Conservation (phyloP, 2,888 invertebrate species). For the Trissoscelio sp. region DNA sequence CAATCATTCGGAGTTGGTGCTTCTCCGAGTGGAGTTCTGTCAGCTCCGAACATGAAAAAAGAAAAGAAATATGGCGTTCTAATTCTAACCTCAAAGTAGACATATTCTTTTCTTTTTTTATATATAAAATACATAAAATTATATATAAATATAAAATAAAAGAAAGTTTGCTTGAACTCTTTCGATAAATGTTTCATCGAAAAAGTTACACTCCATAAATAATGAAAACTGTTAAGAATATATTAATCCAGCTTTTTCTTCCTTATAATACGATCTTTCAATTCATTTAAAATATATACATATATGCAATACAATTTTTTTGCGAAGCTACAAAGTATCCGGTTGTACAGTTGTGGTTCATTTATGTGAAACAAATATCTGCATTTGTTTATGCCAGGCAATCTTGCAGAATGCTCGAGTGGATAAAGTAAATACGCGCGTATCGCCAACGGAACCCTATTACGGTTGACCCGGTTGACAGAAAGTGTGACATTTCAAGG, state of each 20-base stretch:
- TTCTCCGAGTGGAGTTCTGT: too few relatives aligned
- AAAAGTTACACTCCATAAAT: neutral
- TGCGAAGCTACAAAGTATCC: conserved; percentile 15
- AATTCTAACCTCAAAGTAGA: too few relatives aligned
- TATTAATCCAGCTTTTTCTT: conserved; percentile 58
- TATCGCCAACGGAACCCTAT: conserved; percentile 49
- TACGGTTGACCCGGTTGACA: conserved; percentile 65
- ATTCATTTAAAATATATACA: conserved; percentile 1
- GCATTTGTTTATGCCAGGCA: conserved; percentile 28
- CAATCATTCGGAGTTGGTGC: too few relatives aligned
- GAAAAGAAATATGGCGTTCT: too few relatives aligned
- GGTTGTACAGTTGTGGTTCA: conserved; percentile 8
- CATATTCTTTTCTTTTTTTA: too few relatives aligned
- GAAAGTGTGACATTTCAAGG: conserved; percentile 64
- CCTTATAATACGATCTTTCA: conserved; percentile 28
- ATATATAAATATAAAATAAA: too few relatives aligned
- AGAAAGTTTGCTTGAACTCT: too few relatives aligned
- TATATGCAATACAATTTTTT: conserved; percentile 36
- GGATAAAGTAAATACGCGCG: conserved; percentile 38
- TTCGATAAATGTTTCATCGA: too few relatives aligned
- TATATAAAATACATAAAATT: too few relatives aligned
- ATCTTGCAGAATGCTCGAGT: conserved; percentile 12
- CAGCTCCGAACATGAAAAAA: too few relatives aligned
- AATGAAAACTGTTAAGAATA: conserved; percentile 44
- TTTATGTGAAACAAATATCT: conserved; percentile 25